These are phyloP conservation scores for Aegotheles bennettii DNA, from an alignment of 2,113 vertebrate species.

Conservation along the genomic window DNA sequence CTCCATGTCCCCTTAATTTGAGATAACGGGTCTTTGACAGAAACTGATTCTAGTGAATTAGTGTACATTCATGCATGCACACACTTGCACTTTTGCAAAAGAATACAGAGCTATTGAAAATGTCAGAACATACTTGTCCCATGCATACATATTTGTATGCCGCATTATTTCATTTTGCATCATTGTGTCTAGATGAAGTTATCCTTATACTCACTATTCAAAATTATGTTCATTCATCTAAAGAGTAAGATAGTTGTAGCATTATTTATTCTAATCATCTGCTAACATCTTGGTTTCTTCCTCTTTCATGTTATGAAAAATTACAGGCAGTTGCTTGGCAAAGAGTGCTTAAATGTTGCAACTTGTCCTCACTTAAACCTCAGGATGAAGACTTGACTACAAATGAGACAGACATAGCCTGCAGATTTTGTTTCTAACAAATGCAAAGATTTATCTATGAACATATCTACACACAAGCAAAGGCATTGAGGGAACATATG, in stretches of 20 bases:
- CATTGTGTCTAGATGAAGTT: background rate
- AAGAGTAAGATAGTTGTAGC: background rate
- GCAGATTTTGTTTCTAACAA: background rate
- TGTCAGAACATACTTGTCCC: background rate
- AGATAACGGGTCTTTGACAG: background rate
- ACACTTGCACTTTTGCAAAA: background rate
- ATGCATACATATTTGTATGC: background rate
- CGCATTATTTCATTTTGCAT: constrained; percentile 1
- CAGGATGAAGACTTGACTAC: background rate
- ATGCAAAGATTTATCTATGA: background rate
- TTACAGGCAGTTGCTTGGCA: background rate
- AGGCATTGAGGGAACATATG: background rate
- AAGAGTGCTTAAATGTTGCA: background rate
- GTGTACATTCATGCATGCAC: background rate
- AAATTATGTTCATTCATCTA: constrained; percentile 15
- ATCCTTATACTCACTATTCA: background rate
- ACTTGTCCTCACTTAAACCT: background rate
- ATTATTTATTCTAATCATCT: constrained; percentile 15
- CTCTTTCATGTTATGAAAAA: background rate
- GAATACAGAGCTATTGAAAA: background rate
- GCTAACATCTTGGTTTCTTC: background rate
- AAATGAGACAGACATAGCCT: background rate
- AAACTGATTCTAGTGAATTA: background rate
- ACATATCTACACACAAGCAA: background rate
- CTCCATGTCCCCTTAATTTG: background rate